Evolutionary conservation across 1,140 invertebrate genomes (phyloP).

Genomic region (Zaprionus lachaisei): DNA sequence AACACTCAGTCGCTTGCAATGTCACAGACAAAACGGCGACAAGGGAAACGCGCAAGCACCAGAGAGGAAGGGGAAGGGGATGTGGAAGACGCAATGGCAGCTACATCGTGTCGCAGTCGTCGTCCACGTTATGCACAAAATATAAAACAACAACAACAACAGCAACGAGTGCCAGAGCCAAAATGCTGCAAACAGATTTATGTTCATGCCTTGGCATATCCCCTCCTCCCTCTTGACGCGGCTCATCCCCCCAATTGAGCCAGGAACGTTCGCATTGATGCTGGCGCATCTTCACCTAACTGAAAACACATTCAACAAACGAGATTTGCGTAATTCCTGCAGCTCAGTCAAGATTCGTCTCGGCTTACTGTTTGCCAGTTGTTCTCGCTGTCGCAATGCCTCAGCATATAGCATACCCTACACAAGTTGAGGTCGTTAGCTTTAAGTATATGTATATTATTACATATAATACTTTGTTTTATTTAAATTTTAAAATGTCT

Average conservation of each 20-base stretch:
- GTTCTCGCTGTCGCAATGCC: conserved; percentile 47
- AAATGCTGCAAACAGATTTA: conserved; percentile 81
- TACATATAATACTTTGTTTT: too few species aligned
- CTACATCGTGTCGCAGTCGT: conserved; percentile 69
- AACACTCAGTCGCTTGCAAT: conserved; percentile 64
- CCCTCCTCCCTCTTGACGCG: neutral
- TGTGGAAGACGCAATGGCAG: conserved; percentile 59
- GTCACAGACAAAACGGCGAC: conserved; percentile 82
- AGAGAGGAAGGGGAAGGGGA: neutral
- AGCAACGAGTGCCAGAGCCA: conserved; percentile 35
- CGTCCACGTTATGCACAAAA: conserved; percentile 68
- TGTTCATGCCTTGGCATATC: conserved; percentile 42
- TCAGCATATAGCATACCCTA: conserved; percentile 31
- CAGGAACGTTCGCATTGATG: conserved; percentile 35
- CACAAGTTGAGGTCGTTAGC: too few species aligned
- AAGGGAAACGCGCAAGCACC: conserved; percentile 30
- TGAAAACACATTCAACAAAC: conserved; percentile 83
- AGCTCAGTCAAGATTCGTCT: conserved; percentile 74
- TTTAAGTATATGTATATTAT: too few species aligned
- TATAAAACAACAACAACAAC: conserved; percentile 7
- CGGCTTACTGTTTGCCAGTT: conserved; percentile 54
- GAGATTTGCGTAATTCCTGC: conserved; percentile 83
- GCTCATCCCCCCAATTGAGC: conserved; percentile 41
- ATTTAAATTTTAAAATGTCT: too few species aligned
- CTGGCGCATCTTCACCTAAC: conserved; percentile 78